Percentiles rank a stretch among this genome's conserved stretches.
Conservation (phyloP, 2,888 invertebrate genomes). For the Tholera decimalis region DNA sequence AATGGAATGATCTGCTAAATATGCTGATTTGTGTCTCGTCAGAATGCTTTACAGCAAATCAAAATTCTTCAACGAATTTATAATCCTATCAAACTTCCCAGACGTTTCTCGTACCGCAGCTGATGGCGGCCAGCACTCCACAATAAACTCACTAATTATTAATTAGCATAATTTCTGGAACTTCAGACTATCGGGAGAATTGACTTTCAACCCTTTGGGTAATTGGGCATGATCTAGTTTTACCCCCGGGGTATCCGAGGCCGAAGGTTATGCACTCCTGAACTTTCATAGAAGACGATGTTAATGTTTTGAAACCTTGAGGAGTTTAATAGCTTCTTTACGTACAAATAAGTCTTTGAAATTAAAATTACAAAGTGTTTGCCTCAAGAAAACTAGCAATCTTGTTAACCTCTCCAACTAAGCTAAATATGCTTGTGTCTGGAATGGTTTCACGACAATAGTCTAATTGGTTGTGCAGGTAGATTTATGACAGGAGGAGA, state of each 20-base stretch:
- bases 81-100: conserved; percentile 19
- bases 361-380: too few species aligned
- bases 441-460: too few species aligned
- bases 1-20: neutral
- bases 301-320: conserved; percentile 30
- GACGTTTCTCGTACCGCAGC: conserved; percentile 4
- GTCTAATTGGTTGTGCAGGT: too few species aligned
- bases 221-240: conserved; percentile 52
- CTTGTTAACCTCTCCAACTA: too few species aligned
- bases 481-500: too few species aligned
- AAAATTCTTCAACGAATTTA: conserved; percentile 19
- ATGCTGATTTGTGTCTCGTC: conserved; percentile 4
- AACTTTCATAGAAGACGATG: conserved; percentile 17
- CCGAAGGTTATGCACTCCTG: conserved; percentile 28
- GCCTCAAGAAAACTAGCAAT: too few species aligned
- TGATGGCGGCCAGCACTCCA: conserved; percentile 18
- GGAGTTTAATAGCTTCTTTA: neutral
- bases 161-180: conserved; percentile 58
- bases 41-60: neutral
- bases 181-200: conserved; percentile 40
- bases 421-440: too few species aligned
- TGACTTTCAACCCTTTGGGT: conserved; percentile 52
- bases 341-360: too few species aligned
- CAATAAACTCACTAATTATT: conserved; percentile 54
- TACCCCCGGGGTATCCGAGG: conserved; percentile 23